Evolutionary conservation across 2,888 invertebrate genomes (phyloP).

Genomic region (Ligdia adustata): DNA sequence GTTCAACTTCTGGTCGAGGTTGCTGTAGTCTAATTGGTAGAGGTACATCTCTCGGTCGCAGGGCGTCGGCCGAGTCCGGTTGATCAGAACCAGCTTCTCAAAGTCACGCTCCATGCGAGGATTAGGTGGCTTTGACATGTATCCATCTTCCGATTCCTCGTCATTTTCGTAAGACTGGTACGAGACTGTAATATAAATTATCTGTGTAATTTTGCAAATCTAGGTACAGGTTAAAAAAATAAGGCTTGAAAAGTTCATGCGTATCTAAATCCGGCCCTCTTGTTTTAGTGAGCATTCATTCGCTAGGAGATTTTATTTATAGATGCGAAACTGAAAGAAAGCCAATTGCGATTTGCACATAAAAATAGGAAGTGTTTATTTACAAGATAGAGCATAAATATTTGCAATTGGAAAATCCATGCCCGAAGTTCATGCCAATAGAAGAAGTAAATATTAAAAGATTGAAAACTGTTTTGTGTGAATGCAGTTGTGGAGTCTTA

Average conservation of each 20-base stretch:
- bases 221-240: too few relatives aligned
- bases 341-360: too few relatives aligned
- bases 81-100: constrained; percentile 87
- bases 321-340: constrained; percentile 5
- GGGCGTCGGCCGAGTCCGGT: constrained; percentile 91
- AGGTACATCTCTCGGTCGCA: constrained; percentile 90
- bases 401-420: neutral
- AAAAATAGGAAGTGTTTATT: too few relatives aligned
- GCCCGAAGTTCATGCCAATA: constrained; percentile 7
- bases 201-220: neutral
- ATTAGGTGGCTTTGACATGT: constrained; percentile 66
- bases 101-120: constrained; percentile 82
- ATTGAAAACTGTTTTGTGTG: too few relatives aligned
- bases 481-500: constrained; percentile 6
- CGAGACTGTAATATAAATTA: constrained; percentile 49
- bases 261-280: too few relatives aligned
- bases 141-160: constrained; percentile 68
- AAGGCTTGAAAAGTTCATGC: too few relatives aligned
- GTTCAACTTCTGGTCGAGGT: constrained; percentile 78
- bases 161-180: constrained; percentile 79
- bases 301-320: too few relatives aligned
- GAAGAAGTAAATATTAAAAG: neutral
- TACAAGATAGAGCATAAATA: too few relatives aligned
- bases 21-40: constrained; percentile 79
- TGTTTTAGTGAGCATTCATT: too few relatives aligned